Percentiles rank a stretch among this genome's conserved stretches.
These are phyloP conservation scores for Willowsia nigromaculata DNA, from an alignment of 2,888 invertebrate genomes.

Conservation along the genomic window DNA sequence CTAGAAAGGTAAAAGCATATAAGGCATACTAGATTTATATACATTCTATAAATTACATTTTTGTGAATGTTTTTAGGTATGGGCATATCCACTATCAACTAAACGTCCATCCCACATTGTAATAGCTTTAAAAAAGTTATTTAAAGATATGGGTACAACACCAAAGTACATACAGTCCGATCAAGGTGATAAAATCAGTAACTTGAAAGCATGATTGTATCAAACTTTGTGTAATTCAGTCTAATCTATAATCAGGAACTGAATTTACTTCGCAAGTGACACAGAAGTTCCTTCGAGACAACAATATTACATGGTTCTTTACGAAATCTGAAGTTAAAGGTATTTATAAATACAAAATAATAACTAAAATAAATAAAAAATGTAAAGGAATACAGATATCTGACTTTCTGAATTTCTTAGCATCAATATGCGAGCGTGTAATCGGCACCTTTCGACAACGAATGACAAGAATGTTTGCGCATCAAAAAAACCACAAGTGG, in stretches of 20 bases:
- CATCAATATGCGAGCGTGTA: not conserved
- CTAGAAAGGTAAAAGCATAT: not conserved
- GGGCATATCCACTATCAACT: not conserved
- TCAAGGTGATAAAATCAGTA: not conserved
- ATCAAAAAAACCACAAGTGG: not conserved
- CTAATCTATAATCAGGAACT: not conserved
- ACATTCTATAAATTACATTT: not conserved
- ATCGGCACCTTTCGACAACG: not conserved
- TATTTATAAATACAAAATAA: not conserved
- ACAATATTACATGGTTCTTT: not conserved
- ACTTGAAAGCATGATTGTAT: not conserved
- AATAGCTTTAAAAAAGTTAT: not conserved
- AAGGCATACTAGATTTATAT: not conserved
- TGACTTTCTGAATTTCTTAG: too few species aligned
- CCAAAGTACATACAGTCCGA: not conserved
- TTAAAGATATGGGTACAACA: not conserved
- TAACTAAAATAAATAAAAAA: not conserved
- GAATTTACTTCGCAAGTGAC: not conserved
- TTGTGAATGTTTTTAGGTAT: not conserved
- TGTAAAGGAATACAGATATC: not conserved
- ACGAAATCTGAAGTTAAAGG: constrained; percentile 19
- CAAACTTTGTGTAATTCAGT: not conserved
- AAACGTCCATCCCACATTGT: not conserved
- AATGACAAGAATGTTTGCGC: not conserved
- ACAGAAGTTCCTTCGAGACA: not conserved